Conservation (phyloP, 2,797 vertebrate genomes). For the Capromys pilorides region DNA sequence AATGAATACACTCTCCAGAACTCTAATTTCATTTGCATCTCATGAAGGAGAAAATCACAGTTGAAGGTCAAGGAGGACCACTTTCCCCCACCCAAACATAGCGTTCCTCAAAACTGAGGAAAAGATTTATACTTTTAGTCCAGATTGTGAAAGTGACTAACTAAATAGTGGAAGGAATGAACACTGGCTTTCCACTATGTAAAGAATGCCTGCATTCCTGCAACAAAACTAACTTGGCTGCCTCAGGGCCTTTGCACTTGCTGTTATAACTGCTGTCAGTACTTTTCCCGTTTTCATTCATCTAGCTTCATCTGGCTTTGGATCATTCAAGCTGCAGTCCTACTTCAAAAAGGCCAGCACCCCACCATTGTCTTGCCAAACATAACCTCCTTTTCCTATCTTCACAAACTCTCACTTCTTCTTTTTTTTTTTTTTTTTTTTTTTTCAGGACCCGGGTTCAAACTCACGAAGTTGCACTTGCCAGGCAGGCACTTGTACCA, state of each 20-base stretch:
- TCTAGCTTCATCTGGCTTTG: background rate
- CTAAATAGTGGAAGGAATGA: slow-evolving; percentile 27
- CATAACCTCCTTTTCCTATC: slow-evolving; percentile 12
- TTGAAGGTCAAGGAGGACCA: background rate
- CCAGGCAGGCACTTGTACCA: too few species aligned
- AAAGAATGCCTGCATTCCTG: slow-evolving; percentile 43
- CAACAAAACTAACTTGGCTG: background rate
- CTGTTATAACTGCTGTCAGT: background rate
- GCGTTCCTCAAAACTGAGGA: slow-evolving; percentile 44
- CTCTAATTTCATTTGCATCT: slow-evolving; percentile 44
- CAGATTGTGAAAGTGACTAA: slow-evolving; percentile 13
- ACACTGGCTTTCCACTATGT: slow-evolving; percentile 33
- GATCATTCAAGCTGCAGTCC: slow-evolving; percentile 36
- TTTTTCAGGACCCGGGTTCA: too few species aligned
- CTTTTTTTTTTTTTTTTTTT: too few species aligned
- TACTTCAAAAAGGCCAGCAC: slow-evolving; percentile 53
- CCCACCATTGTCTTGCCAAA: slow-evolving; percentile 12
- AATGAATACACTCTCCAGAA: background rate
- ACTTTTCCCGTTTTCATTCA: background rate
- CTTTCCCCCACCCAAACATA: background rate
- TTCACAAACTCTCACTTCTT: slow-evolving; percentile 45
- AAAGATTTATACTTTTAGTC: background rate
- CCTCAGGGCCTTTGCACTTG: slow-evolving; percentile 38
- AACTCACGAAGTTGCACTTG: too few species aligned
- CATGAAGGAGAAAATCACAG: background rate